phyloP scores from a whole-genome alignment of 2,888 invertebrate genomes.

The Drosophila borealis region DNA sequence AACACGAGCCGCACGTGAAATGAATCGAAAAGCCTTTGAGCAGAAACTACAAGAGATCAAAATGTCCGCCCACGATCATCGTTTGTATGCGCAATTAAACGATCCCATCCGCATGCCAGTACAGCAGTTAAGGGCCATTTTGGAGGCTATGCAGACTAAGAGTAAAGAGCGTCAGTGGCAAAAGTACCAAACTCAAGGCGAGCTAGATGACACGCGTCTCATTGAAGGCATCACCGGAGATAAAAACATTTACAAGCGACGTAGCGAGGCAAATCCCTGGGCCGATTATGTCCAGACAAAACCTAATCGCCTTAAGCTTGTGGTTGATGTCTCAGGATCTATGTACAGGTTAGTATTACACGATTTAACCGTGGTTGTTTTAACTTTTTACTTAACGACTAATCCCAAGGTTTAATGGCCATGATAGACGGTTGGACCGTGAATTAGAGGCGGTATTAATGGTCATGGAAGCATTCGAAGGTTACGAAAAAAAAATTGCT shows the following conservation, averaged over 20 bases:
- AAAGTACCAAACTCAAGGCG: constrained; percentile 96
- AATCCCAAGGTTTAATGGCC: constrained; percentile 92
- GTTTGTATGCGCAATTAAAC: constrained; percentile 93
- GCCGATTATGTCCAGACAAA: constrained; percentile 93
- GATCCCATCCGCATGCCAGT: constrained; percentile 91
- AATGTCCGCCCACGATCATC: constrained; percentile 97
- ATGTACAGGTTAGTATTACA: constrained; percentile 91
- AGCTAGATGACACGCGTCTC: constrained; percentile 96
- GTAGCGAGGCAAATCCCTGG: constrained; percentile 94
- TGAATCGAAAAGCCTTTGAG: constrained; percentile 95
- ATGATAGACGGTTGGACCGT: constrained; percentile 96
- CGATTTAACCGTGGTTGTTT: background rate
- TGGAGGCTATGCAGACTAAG: constrained; percentile 95
- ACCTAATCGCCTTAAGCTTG: constrained; percentile 94
- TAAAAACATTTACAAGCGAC: constrained; percentile 93
- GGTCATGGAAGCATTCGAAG: constrained; percentile 95
- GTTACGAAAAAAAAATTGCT: constrained; percentile 94
- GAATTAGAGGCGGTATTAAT: constrained; percentile 95
- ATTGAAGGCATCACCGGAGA: constrained; percentile 98
- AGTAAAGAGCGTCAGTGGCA: constrained; percentile 97
- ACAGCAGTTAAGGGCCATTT: constrained; percentile 91
- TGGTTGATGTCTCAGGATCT: constrained; percentile 97
- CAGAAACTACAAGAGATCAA: constrained; percentile 95
- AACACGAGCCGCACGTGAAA: constrained; percentile 94
- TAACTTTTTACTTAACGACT: background rate